These are phyloP conservation scores for Lamprotornis superbus DNA, from an alignment of 2,113 vertebrate genomes.

Conservation along the genomic window DNA sequence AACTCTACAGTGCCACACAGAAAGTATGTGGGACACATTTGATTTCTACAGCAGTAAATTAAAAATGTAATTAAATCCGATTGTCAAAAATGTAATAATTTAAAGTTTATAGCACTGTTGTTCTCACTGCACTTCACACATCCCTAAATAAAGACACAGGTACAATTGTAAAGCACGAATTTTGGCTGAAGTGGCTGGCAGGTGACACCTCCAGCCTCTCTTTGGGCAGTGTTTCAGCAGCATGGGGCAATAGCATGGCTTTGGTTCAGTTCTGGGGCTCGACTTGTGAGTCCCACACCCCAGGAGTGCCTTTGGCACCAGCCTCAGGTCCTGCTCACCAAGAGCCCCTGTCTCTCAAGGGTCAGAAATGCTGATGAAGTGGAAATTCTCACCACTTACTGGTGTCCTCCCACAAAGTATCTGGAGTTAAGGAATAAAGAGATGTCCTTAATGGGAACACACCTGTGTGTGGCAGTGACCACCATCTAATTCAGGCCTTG, in stretches of 20 bases:
- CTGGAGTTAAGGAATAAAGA: neutral
- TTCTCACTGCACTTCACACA: neutral
- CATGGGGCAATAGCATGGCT: neutral
- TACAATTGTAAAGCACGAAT: neutral
- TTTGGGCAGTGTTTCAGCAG: neutral
- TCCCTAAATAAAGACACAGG: neutral
- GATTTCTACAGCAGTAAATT: neutral
- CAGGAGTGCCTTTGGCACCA: neutral
- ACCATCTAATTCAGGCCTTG: neutral
- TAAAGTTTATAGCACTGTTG: neutral
- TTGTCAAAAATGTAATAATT: neutral
- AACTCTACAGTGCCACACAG: neutral
- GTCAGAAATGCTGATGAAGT: neutral
- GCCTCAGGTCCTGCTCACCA: neutral
- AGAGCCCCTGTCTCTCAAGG: neutral
- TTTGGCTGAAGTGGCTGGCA: neutral
- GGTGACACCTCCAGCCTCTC: neutral
- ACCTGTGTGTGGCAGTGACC: neutral
- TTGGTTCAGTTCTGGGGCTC: neutral
- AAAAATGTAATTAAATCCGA: neutral
- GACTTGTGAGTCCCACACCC: accelerated
- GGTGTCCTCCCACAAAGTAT: neutral
- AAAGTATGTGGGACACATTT: neutral
- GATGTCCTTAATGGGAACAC: neutral
- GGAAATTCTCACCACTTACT: neutral